Percentiles rank a stretch among this genome's conserved stretches.
Conservation (phyloP, 1,140 invertebrate species). For the Branchinecta lynchi region DNA sequence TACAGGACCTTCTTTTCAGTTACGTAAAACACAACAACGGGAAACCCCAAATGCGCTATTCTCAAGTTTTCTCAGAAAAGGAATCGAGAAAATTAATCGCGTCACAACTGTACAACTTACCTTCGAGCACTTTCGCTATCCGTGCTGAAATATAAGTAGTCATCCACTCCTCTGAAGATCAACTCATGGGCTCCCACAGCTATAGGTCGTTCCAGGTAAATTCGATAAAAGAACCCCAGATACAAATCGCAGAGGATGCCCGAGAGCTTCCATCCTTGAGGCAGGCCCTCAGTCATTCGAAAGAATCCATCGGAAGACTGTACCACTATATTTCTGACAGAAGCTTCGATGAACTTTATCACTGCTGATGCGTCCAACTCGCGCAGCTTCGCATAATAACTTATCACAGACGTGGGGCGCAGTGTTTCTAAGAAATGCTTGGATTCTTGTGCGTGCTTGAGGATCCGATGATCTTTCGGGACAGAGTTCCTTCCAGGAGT, state of each 20-base stretch:
- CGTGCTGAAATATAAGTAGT: background rate
- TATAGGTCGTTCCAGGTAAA: background rate
- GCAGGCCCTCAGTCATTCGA: background rate
- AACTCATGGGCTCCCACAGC: background rate
- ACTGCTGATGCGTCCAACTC: background rate
- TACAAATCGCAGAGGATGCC: background rate
- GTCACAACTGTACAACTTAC: background rate
- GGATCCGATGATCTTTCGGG: background rate
- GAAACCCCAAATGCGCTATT: too few relatives aligned
- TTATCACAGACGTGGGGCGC: background rate
- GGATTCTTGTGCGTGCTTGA: background rate
- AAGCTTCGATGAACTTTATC: background rate
- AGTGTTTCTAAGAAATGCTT: background rate
- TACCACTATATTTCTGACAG: background rate
- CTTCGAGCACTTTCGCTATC: background rate
- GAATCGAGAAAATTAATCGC: too few relatives aligned
- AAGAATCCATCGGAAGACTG: background rate
- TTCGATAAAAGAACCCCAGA: background rate
- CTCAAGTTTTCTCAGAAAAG: too few relatives aligned
- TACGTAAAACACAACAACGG: too few relatives aligned
- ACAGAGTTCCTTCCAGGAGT: background rate
- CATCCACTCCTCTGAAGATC: background rate
- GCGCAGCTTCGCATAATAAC: background rate
- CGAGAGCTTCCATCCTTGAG: background rate
- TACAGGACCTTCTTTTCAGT: too few relatives aligned